Evolutionary conservation across 1,140 invertebrate genomes (phyloP).

Genomic region (Hycleus cichorii): DNA sequence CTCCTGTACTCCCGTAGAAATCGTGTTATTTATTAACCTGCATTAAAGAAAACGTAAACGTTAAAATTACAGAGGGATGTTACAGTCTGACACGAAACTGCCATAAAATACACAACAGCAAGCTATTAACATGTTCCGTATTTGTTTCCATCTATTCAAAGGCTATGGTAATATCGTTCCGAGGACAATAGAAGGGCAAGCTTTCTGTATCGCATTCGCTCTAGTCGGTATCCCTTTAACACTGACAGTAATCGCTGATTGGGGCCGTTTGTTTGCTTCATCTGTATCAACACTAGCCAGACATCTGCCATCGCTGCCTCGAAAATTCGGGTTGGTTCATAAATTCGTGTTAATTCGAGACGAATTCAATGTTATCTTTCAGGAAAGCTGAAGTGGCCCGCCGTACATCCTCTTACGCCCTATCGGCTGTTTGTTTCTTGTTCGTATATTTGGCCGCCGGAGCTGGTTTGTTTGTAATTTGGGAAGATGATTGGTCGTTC

Average conservation of each 20-base stretch:
- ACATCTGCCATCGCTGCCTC: conserved; percentile 46
- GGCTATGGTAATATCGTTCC: conserved; percentile 95
- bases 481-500: conserved; percentile 84
- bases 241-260: conserved; percentile 86
- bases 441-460: conserved; percentile 73
- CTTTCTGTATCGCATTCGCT: conserved; percentile 89
- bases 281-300: conserved; percentile 59
- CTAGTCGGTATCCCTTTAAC: conserved; percentile 90
- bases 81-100: too few relatives aligned
- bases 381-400: conserved; percentile 27
- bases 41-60: too few relatives aligned
- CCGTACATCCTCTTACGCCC: conserved; percentile 51
- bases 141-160: conserved; percentile 40
- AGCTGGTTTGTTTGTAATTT: conserved; percentile 59
- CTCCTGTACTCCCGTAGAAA: too few relatives aligned
- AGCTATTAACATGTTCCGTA: too few relatives aligned
- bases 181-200: conserved; percentile 71
- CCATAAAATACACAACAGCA: too few relatives aligned
- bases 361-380: neutral
- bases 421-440: conserved; percentile 63
- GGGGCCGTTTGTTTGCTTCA: conserved; percentile 80
- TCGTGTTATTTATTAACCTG: too few relatives aligned
- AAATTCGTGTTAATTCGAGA: neutral
- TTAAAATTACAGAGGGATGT: too few relatives aligned
- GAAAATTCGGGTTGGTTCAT: conserved; percentile 28